Conservation (phyloP, 1,140 invertebrate genomes). For the Melipona quadrifasciata region DNA sequence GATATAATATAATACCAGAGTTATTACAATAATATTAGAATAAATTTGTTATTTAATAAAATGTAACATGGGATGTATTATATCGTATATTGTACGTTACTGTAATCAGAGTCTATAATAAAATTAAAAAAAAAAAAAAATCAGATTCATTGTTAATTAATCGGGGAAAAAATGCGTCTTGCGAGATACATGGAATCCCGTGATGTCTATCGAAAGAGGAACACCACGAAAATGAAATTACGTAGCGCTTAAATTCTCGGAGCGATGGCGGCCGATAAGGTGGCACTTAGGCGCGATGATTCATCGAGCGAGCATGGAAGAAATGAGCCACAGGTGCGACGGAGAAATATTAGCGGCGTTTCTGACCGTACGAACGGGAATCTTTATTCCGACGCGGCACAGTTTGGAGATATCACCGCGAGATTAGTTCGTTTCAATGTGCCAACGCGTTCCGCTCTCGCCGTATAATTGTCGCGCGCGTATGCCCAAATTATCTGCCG, state of each 20-base stretch:
- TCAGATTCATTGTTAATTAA: not conserved
- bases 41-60: no score
- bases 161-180: not conserved
- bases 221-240: not conserved
- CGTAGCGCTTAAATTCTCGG: not conserved
- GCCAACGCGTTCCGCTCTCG: not conserved
- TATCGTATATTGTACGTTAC: no score
- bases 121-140: no score
- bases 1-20: no score
- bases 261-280: not conserved
- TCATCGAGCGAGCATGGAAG: conserved; percentile 17
- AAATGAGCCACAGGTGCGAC: conserved; percentile 32
- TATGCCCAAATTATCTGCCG: conserved; percentile 38
- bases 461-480: conserved; percentile 47
- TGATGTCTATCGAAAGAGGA: not conserved
- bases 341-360: conserved; percentile 3
- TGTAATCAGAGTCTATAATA: not conserved
- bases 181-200: not conserved
- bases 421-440: conserved; percentile 37
- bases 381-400: conserved; percentile 23
- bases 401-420: conserved; percentile 39
- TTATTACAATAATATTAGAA: no score
- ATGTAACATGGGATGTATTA: no score
- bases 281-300: conserved; percentile 15
- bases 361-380: conserved; percentile 23